Evolutionary conservation across 2,113 vertebrate genomes (phyloP), one percentile per base, ranked within the genome.

Genomic region (Sakesphorus luctuosus): DNA sequence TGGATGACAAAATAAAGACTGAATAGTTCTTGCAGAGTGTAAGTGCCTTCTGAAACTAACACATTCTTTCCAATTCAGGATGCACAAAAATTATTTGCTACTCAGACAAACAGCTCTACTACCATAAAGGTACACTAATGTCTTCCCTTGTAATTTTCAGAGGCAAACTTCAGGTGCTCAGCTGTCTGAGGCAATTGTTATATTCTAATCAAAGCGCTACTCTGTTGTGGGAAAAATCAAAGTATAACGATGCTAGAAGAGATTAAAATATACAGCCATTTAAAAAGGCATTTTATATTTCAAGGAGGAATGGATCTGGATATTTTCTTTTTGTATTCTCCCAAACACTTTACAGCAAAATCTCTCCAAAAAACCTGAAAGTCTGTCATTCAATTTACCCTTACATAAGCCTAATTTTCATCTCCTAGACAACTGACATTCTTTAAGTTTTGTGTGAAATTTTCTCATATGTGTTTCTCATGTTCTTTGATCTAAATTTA

Each of bases 71-170:
- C 33, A 69, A 43, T 53, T 73, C 71, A 88, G 36, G 31, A 83
- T 49, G n/a, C 18, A 93, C 46, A 89, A 94, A 94, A 88, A 73
- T 33, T 62, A 79, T 83, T 71, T 85, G 40, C 68, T 89, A 44
- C 17, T 18, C 56, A 84, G 68, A 3, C 52, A 93, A 82, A 75
- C 10, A 77, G 72, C 55, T 89, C 29, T 68, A 36, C 21, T 65
- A 75, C 24, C 49, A 72, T 19, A 40, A 23, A 72, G 44, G 35
- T 49, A 71, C 19, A 59, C 9, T 25, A 35, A 69, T 38, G 20
- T 15, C 61, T 76, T 84, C 63, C 29, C 52, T 69, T 84, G 66
- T 66, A 38, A 86, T 63, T 95, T 62, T 83, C 10, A 86, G 63
- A 71, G 46, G 38, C 29, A 80, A 46, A 89, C 84, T 86, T 83